phyloP scores from a whole-genome alignment of 53 echinoderm and acorn worm species.

The Hippasteria phrygiana region DNA sequence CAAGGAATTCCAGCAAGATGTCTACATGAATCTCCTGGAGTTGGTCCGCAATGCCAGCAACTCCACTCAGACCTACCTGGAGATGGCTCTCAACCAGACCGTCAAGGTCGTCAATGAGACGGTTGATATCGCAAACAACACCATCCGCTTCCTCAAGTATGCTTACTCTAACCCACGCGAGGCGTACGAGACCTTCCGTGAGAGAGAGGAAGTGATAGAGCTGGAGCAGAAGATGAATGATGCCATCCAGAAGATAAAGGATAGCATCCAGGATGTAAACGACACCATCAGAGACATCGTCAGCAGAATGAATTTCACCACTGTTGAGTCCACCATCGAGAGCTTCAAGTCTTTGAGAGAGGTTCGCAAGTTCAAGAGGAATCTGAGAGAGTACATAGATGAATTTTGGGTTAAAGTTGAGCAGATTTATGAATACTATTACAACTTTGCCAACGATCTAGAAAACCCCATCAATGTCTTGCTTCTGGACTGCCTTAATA shows the following conservation, averaged over 20 bases:
- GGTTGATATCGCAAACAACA: slow-evolving; percentile 74
- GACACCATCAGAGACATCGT: slow-evolving; percentile 36
- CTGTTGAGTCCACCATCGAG: slow-evolving; percentile 43
- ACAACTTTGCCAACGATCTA: slow-evolving; percentile 41
- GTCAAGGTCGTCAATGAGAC: slow-evolving; percentile 50
- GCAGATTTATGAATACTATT: slow-evolving; percentile 62
- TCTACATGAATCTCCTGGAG: slow-evolving; percentile 36
- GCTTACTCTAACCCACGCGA: slow-evolving; percentile 65
- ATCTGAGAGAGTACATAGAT: slow-evolving; percentile 17
- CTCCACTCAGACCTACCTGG: slow-evolving; percentile 58
- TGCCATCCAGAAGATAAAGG: slow-evolving; percentile 29
- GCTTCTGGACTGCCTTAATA: slow-evolving; percentile 18
- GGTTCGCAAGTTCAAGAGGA: slow-evolving; percentile 32
- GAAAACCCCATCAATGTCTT: slow-evolving; percentile 44
- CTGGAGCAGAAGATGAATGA: slow-evolving; percentile 14
- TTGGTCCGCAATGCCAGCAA: slow-evolving; percentile 37
- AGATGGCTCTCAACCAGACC: slow-evolving; percentile 64
- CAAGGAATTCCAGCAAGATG: slow-evolving; percentile 17
- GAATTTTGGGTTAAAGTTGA: slow-evolving; percentile 41
- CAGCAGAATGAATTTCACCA: slow-evolving; percentile 61
- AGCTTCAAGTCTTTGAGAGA: slow-evolving; percentile 56
- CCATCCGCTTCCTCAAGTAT: slow-evolving; percentile 72
- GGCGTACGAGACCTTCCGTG: slow-evolving; percentile 38
- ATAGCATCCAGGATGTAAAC: slow-evolving; percentile 10
- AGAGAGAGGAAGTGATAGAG: slow-evolving; percentile 36